Evolutionary conservation across 2,888 invertebrate genomes (phyloP).

Genomic region (Microctonus aethiopoides): DNA sequence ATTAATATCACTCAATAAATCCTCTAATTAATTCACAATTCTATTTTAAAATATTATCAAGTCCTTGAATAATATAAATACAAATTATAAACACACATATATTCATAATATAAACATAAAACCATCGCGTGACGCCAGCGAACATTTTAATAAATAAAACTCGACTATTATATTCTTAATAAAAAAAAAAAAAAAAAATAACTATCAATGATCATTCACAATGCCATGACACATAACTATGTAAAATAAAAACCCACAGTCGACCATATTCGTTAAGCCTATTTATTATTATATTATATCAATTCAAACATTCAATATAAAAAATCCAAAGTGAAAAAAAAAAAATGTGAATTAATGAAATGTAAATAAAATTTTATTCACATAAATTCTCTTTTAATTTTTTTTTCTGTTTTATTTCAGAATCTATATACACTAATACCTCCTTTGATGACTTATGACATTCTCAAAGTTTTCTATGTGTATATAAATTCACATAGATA

Average conservation of each 20-base stretch:
- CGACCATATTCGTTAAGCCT: background rate
- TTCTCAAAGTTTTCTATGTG: background rate
- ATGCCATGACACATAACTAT: background rate
- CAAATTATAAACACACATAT: background rate
- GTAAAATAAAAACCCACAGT: background rate
- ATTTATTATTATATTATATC: conserved; percentile 20
- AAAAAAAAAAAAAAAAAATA: too few relatives aligned
- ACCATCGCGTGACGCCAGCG: background rate
- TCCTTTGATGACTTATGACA: background rate
- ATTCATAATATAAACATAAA: too few relatives aligned
- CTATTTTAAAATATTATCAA: background rate
- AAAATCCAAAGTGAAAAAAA: background rate
- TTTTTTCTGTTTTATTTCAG: too few relatives aligned
- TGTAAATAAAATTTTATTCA: background rate
- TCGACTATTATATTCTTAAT: background rate
- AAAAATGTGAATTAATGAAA: background rate
- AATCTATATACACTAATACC: background rate
- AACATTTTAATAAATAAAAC: background rate
- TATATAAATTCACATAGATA: background rate
- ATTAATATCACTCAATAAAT: background rate
- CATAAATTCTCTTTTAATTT: background rate
- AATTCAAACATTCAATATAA: background rate
- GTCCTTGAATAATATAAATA: background rate
- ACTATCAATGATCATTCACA: background rate
- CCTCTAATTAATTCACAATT: too few relatives aligned